phyloP scores from a whole-genome alignment of 1,140 invertebrate species.

The Cepaea nemoralis region DNA sequence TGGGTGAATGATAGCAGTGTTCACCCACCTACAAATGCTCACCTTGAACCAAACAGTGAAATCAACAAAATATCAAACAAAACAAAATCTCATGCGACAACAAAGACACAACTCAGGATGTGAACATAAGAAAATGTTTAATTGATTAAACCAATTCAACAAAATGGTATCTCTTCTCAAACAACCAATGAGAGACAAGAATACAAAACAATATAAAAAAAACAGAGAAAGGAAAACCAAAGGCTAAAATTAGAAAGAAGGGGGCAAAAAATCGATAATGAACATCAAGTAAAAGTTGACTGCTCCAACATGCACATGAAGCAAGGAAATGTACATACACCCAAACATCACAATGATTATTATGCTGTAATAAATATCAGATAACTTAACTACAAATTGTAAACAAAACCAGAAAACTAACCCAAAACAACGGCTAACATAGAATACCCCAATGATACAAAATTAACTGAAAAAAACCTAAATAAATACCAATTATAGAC shows the following conservation, averaged over 20 bases:
- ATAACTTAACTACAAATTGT: not conserved
- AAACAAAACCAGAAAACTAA: not conserved
- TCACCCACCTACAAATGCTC: too few relatives aligned
- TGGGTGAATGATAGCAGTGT: too few relatives aligned
- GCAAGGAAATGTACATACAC: constrained; percentile 23
- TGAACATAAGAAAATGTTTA: constrained; percentile 36
- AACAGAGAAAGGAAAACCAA: not conserved
- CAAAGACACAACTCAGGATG: constrained; percentile 33
- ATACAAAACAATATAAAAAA: not conserved
- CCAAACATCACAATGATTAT: constrained; percentile 33
- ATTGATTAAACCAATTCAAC: constrained; percentile 28
- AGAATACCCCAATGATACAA: not conserved
- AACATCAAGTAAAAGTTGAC: constrained; percentile 2
- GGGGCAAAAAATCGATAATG: not conserved
- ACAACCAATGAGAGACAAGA: not conserved
- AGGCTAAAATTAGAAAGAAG: not conserved
- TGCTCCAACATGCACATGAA: constrained; percentile 33
- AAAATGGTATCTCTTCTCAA: not conserved
- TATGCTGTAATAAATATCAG: constrained; percentile 20
- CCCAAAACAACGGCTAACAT: not conserved
- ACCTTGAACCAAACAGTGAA: constrained; percentile 16
- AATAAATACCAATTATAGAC: constrained; percentile 3
- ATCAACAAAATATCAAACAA: constrained; percentile 29
- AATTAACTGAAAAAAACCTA: not conserved
- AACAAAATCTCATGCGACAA: constrained; percentile 33